Conservation (phyloP, 92 coral and sea anemone genomes). For the Palythoa heliodiscus region DNA sequence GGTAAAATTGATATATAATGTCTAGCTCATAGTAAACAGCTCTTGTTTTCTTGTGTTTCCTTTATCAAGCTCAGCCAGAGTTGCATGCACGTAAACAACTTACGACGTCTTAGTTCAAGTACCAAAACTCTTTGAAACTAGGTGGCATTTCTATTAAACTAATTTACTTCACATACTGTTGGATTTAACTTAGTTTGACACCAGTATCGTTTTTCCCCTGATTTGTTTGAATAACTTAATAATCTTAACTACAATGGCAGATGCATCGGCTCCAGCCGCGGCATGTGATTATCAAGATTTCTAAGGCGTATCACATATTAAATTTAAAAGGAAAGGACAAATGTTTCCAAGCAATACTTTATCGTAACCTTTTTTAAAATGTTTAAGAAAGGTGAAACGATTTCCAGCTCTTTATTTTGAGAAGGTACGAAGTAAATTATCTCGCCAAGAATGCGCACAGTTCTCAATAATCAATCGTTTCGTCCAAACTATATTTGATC, state of each 20-base stretch:
- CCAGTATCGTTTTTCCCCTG: background rate
- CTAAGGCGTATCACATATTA: background rate
- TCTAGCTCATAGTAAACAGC: background rate
- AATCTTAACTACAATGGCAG: background rate
- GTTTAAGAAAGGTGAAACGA: too few species aligned
- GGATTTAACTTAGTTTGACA: constrained; percentile 9
- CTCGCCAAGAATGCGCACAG: background rate
- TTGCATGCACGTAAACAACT: background rate
- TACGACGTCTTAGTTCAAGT: background rate
- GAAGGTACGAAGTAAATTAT: background rate
- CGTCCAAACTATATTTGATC: background rate
- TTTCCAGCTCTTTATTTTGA: too few species aligned
- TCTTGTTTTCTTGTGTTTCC: background rate
- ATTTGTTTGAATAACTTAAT: background rate
- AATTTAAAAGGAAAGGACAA: too few species aligned
- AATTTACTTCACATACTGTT: background rate
- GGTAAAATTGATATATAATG: background rate
- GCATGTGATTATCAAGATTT: background rate
- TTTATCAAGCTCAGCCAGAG: background rate
- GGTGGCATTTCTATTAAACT: background rate
- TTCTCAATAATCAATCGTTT: background rate
- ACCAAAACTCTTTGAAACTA: background rate
- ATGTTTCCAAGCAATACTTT: too few species aligned
- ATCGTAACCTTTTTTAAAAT: too few species aligned
- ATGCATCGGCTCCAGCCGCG: background rate